Base-by-base conservation (phyloP, 2,797 vertebrate genomes). In the Propithecus deckenii region DNA sequence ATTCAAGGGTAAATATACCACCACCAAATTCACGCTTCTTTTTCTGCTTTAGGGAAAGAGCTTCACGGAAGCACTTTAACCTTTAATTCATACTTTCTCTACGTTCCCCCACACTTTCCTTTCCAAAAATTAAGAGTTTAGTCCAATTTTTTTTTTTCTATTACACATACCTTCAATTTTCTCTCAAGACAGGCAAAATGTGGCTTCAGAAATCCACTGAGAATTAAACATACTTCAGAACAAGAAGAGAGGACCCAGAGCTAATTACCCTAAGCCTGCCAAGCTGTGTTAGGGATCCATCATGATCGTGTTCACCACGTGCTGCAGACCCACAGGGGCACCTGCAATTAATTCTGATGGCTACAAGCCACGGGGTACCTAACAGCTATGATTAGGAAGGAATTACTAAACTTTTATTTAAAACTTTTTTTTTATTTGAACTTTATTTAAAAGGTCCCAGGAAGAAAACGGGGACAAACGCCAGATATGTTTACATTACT, bases 381-480 rank as follows among this genome's bases (percentile, higher is more conserved):
- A 75, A 89, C 23, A 93, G 65, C 57, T 72, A 23, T 84, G 91
- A 78, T 93, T 93, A 89, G 84, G 79, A 87, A 74, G 84, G 65
- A 97, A 91, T 89, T 65, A 89, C 35, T 88, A 95, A 95, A 30
- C 79, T 96, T 92, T 48, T 63, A 89, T 67, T 83, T 83, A 86
- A 96, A 96, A 95, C 41, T 38, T 41, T 41, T 41, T 41, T 41
- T 41, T 41, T 41, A 41, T 41, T 41, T 41, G 1, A 41, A 41
- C 41, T 92, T 48, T 57, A 89, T 67, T 83, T 83, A 86, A 96
- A 91, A 95, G 38, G 76, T 32, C 50, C 91, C 59, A 84, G 86
- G 67, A 76, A 85, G 95, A 93, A 86, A 79, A 78, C 0, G 17
- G 63, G 89, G 63, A 94, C 85, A 84, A 35, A 86, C 30, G 59